Conservation (phyloP, 1,140 invertebrate species). For the Drosophila nannoptera region DNA sequence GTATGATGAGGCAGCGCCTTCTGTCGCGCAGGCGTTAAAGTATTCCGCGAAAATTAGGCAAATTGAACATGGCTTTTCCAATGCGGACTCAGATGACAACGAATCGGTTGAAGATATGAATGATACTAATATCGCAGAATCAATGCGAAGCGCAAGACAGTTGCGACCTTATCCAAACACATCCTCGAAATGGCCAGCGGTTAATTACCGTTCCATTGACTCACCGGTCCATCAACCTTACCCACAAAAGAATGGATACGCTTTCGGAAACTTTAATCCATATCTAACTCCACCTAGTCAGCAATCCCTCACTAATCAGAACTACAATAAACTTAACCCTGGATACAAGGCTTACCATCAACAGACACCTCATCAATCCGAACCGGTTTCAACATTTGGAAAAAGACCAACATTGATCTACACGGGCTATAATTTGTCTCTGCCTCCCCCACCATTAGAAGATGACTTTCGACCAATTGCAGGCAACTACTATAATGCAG, state of each 20-base stretch:
- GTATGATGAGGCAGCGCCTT: constrained; percentile 14
- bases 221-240: constrained; percentile 31
- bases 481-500: constrained; percentile 62
- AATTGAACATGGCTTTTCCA: constrained; percentile 7
- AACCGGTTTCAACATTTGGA: constrained; percentile 14
- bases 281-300: constrained; percentile 65
- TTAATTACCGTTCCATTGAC: constrained; percentile 61
- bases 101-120: constrained; percentile 20
- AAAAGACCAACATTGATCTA: constrained; percentile 57
- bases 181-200: constrained; percentile 39
- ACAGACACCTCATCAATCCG: constrained; percentile 12
- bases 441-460: constrained; percentile 61
- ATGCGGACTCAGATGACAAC: constrained; percentile 25
- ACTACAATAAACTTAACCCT: constrained; percentile 55
- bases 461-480: constrained; percentile 71
- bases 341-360: constrained; percentile 43
- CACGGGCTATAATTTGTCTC: constrained; percentile 69
- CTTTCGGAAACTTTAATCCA: constrained; percentile 68
- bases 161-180: constrained; percentile 47
- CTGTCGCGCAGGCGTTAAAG: constrained; percentile 20
- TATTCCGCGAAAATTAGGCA: constrained; percentile 57
- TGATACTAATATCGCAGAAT: constrained; percentile 52
- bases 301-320: constrained; percentile 30
- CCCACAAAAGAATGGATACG: constrained; percentile 43
- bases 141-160: constrained; percentile 57